These are phyloP conservation scores for Lepus europaeus DNA, from an alignment of 2,113 vertebrate genomes.

Conservation along the genomic window DNA sequence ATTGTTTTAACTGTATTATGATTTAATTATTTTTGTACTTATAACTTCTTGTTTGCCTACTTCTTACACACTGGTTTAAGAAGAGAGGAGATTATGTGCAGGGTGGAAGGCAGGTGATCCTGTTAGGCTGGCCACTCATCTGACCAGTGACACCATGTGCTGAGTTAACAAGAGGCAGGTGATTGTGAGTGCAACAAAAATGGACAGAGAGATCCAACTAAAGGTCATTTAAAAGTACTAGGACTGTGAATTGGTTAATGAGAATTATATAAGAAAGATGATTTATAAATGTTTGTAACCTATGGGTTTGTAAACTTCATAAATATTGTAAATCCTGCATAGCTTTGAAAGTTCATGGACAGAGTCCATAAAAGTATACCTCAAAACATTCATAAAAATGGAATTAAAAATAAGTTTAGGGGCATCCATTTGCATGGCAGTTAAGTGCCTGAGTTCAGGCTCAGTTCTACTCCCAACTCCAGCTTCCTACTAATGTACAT, in stretches of 20 bases:
- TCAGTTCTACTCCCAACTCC: no score
- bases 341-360: neutral
- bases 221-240: neutral
- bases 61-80: neutral
- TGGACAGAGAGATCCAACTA: neutral
- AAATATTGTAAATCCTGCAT: neutral
- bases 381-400: no score
- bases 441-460: no score
- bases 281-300: neutral
- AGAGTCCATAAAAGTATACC: no score
- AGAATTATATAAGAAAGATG: neutral
- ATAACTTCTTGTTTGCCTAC: neutral
- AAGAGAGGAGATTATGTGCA: neutral
- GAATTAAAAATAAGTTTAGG: no score
- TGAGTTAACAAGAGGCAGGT: neutral
- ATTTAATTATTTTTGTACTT: no score
- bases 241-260: neutral
- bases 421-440: no score
- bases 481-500: no score
- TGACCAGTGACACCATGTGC: no score
- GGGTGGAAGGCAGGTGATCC: neutral
- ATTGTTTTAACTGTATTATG: neutral
- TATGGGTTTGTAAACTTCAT: neutral
- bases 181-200: neutral
- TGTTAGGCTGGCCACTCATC: rapidly evolving